Conservation (phyloP, 2,888 invertebrate species). For the Suillia variegata region DNA sequence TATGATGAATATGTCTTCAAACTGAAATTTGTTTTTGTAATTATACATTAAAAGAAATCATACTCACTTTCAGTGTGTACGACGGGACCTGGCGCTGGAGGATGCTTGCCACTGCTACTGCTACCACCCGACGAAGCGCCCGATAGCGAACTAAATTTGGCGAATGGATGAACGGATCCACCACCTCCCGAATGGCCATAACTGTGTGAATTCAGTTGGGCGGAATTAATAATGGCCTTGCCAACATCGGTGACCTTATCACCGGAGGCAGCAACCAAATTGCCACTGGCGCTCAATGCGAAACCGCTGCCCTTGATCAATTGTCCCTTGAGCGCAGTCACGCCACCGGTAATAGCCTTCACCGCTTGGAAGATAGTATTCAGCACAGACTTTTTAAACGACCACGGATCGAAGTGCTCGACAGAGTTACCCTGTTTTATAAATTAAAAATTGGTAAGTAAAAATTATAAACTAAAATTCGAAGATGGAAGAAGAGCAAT, state of each 20-base stretch:
- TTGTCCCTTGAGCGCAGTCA: conserved; percentile 86
- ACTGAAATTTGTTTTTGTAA: too few relatives aligned
- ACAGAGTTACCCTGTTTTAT: conserved; percentile 52
- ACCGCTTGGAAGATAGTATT: conserved; percentile 85
- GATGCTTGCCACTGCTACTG: conserved; percentile 36
- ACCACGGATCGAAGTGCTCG: conserved; percentile 70
- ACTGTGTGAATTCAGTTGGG: conserved; percentile 66
- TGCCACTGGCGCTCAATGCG: conserved; percentile 68
- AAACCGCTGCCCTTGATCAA: conserved; percentile 83
- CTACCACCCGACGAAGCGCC: conserved; percentile 56
- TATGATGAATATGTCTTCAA: too few relatives aligned
- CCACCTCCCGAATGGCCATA: conserved; percentile 42
- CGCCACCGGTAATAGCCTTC: conserved; percentile 86
- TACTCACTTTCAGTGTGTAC: conserved; percentile 59
- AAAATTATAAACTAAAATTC: neutral
- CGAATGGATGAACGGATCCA: conserved; percentile 48
- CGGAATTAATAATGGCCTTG: conserved; percentile 78
- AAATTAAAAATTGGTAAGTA: conserved; percentile 2
- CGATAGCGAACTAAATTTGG: conserved; percentile 53
- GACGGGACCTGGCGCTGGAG: conserved; percentile 39
- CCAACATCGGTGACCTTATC: conserved; percentile 81
- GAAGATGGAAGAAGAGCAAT: neutral
- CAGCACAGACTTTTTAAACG: conserved; percentile 80
- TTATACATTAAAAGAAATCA: too few relatives aligned
- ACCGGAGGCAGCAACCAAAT: conserved; percentile 75